These are phyloP conservation scores for Electrophaes corylata DNA, from an alignment of 2,888 invertebrate genomes.

Conservation along the genomic window DNA sequence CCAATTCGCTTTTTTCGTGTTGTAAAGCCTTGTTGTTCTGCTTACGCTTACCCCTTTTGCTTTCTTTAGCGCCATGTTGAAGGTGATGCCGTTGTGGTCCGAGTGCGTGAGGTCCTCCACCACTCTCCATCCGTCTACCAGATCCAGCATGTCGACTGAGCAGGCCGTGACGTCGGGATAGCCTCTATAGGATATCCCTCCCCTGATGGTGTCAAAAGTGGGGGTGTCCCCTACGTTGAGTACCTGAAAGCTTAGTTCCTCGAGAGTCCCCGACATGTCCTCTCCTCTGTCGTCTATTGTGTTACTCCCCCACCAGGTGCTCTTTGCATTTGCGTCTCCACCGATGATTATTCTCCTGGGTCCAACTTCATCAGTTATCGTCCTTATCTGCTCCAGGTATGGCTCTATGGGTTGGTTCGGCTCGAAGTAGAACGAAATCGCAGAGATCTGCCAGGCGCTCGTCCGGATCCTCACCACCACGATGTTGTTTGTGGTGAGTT, in stretches of 20 bases:
- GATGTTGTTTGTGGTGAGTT: background rate
- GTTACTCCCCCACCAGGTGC: too few species aligned
- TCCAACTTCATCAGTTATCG: background rate
- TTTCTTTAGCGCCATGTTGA: background rate
- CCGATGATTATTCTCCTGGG: background rate
- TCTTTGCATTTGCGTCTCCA: too few species aligned
- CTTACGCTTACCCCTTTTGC: background rate
- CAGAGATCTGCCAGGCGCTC: slow-evolving; percentile 8
- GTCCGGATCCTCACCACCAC: too few species aligned
- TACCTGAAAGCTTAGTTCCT: too few species aligned
- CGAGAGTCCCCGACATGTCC: too few species aligned
- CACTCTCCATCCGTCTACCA: too few species aligned
- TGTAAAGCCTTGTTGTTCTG: background rate
- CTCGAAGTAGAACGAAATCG: slow-evolving; percentile 4
- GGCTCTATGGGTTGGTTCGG: slow-evolving; percentile 6
- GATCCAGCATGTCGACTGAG: background rate
- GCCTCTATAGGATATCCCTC: background rate
- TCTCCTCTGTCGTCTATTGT: too few species aligned
- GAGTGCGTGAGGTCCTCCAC: background rate
- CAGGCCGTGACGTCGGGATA: background rate
- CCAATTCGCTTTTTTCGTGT: background rate
- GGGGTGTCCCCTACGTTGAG: background rate
- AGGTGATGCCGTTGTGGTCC: background rate
- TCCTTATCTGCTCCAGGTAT: slow-evolving; percentile 3
- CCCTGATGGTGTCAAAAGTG: slow-evolving; percentile 1